These are phyloP conservation scores for Ornithorhynchus anatinus DNA, from an alignment of 2,113 vertebrate genomes.

Conservation along the genomic window DNA sequence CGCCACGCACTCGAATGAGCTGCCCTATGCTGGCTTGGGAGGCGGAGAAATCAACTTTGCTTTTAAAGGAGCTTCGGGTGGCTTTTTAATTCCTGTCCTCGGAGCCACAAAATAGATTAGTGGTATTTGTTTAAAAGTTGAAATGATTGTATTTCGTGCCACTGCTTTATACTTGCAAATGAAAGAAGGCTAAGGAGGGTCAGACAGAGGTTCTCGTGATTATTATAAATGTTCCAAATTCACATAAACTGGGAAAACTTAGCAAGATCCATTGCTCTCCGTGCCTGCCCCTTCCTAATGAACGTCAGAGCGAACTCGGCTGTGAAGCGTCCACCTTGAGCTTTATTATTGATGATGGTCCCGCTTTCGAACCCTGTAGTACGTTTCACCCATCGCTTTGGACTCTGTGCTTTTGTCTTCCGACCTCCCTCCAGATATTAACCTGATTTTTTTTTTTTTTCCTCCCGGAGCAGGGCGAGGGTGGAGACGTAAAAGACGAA, in stretches of 20 bases:
- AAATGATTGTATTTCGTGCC: neutral
- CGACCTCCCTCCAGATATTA: no score
- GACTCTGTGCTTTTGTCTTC: no score
- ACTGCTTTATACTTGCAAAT: no score
- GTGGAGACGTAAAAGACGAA: no score
- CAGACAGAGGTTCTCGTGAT: neutral
- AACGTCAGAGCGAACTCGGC: neutral
- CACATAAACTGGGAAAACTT: neutral
- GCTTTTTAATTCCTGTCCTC: constrained; percentile 11
- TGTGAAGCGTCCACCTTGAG: neutral
- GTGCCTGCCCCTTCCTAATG: neutral
- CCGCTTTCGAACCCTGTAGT: neutral
- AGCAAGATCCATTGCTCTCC: neutral
- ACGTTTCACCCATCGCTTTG: no score
- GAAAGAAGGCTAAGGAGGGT: neutral
- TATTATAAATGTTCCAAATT: neutral
- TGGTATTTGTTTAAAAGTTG: neutral
- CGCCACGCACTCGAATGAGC: neutral
- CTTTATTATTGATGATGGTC: neutral
- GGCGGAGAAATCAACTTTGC: no score
- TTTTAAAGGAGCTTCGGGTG: constrained; percentile 5
- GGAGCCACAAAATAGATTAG: no score
- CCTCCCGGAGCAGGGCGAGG: no score
- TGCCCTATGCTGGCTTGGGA: constrained; percentile 22
- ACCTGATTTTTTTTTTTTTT: no score